Conservation (phyloP, 2,888 invertebrate genomes). For the Xestia xanthographa region DNA sequence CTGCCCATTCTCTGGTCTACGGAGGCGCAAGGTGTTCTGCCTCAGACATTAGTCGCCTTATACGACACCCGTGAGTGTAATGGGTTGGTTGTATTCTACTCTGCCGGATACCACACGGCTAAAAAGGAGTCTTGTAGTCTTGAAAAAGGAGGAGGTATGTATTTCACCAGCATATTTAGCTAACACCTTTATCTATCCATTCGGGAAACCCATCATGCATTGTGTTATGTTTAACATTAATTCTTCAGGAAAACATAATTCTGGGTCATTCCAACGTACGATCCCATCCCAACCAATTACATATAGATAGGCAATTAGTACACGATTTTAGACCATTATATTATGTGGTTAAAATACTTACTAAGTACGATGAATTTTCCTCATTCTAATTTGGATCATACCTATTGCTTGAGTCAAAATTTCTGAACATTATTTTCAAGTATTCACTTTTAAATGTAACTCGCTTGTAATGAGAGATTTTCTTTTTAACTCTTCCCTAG, state of each 20-base stretch:
- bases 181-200: background rate
- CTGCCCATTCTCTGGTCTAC: no score
- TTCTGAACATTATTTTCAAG: background rate
- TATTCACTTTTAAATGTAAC: no score
- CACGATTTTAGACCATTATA: background rate
- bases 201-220: background rate
- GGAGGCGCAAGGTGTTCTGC: no score
- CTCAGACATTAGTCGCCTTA: no score
- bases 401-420: background rate
- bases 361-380: conserved; percentile 8
- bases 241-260: background rate
- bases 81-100: no score
- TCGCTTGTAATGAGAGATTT: no score
- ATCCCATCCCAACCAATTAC: background rate
- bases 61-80: no score
- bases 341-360: background rate
- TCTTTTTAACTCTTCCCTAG: no score
- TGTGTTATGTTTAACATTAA: background rate
- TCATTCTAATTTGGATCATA: background rate
- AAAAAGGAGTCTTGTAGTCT: no score
- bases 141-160: no score
- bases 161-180: no score
- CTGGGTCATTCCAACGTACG: background rate
- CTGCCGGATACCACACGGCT: no score
- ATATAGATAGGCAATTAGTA: background rate